These are phyloP conservation scores for Albula goreensis DNA, from an alignment of 2,113 vertebrate species.

Conservation along the genomic window DNA sequence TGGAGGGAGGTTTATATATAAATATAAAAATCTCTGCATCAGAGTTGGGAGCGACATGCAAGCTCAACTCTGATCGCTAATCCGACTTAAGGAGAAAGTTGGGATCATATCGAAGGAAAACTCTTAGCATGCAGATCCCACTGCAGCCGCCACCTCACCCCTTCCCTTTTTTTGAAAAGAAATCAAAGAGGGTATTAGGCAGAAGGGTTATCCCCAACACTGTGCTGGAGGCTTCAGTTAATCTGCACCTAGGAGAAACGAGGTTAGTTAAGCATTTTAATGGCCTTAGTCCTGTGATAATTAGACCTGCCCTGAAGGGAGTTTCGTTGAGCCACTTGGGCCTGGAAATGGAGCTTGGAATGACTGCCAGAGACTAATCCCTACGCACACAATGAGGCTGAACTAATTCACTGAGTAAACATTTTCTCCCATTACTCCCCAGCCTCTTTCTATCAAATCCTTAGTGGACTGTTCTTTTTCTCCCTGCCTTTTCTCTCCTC, in stretches of 20 bases:
- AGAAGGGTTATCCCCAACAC: constrained; percentile 84
- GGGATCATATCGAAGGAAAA: constrained; percentile 42
- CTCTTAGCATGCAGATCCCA: constrained; percentile 34
- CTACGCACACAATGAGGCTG: constrained; percentile 92
- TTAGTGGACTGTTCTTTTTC: constrained; percentile 60
- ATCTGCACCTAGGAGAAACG: constrained; percentile 94
- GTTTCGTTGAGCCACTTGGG: constrained; percentile 90
- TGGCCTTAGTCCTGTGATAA: constrained; percentile 99
- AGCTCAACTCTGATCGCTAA: constrained; percentile 31
- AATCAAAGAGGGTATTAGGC: constrained; percentile 94
- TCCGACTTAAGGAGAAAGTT: constrained; percentile 40
- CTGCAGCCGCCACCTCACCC: neutral
- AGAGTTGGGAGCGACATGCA: constrained; percentile 10
- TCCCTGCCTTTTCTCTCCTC: constrained; percentile 30
- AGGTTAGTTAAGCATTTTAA: constrained; percentile 99
- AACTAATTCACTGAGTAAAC: constrained; percentile 99
- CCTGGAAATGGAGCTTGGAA: constrained; percentile 93
- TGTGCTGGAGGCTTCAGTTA: constrained; percentile 91
- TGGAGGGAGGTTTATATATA: constrained; percentile 3
- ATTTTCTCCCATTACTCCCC: constrained; percentile 94
- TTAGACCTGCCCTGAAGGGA: constrained; percentile 98
- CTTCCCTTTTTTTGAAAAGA: constrained; percentile 60
- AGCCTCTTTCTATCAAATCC: constrained; percentile 88
- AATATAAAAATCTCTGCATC: constrained; percentile 2
- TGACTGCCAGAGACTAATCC: constrained; percentile 84